Conservation (phyloP, 2,797 vertebrate genomes). For the Urocyon cinereoargenteus region DNA sequence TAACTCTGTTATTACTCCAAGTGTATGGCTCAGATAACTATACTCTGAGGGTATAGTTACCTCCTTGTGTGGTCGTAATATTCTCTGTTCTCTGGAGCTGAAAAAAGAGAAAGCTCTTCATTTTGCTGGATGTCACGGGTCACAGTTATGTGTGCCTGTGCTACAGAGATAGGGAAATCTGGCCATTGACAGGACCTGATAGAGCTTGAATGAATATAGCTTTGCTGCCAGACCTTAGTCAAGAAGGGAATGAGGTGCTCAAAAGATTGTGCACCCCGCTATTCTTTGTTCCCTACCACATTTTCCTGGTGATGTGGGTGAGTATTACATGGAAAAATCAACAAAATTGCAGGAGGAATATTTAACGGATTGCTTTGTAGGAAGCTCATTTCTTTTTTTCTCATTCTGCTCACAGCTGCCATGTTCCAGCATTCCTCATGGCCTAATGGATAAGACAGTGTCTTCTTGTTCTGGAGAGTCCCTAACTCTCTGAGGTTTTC, state of each 20-base stretch:
- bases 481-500: neutral
- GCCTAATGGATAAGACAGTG: too few species aligned
- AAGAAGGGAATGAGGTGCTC: neutral
- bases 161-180: conserved; percentile 15
- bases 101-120: conserved; percentile 26
- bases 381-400: neutral
- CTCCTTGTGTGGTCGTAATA: neutral
- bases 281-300: neutral
- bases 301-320: neutral
- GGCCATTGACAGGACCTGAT: neutral
- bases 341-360: neutral
- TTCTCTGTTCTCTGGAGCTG: neutral
- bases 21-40: neutral
- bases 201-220: neutral
- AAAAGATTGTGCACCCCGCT: neutral
- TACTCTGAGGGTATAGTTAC: neutral
- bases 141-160: neutral
- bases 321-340: neutral
- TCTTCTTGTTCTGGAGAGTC: neutral
- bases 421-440: accelerated
- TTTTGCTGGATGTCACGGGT: neutral
- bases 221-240: neutral
- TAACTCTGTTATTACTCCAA: neutral
- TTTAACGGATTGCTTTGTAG: neutral
- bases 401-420: neutral